These are phyloP conservation scores for Parnassius apollo DNA, from an alignment of 2,888 invertebrate genomes.

Conservation along the genomic window DNA sequence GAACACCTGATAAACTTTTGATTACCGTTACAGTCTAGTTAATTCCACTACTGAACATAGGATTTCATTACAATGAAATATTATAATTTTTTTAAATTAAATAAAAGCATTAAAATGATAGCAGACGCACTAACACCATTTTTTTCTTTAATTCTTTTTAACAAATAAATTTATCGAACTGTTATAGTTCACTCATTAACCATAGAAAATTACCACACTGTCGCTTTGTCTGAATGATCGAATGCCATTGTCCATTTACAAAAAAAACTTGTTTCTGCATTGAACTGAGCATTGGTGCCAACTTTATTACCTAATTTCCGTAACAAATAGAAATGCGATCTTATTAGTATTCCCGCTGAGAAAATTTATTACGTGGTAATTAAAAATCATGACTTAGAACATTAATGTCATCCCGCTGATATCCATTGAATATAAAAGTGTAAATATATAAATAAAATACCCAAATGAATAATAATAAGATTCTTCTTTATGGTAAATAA, in stretches of 20 bases:
- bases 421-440: slow-evolving; percentile 24
- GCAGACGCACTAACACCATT: no score
- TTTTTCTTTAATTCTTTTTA: no score
- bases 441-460: slow-evolving; percentile 26
- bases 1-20: no score
- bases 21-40: no score
- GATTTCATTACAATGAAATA: no score
- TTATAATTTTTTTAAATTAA: no score
- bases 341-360: slow-evolving; percentile 23
- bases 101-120: no score
- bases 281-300: slow-evolving; percentile 18
- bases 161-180: no score
- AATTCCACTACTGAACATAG: no score
- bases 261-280: slow-evolving; percentile 27
- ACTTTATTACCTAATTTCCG: slow-evolving; percentile 29
- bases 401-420: slow-evolving; percentile 28
- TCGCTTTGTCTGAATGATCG: slow-evolving; percentile 20
- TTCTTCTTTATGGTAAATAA: slow-evolving; percentile 22
- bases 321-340: slow-evolving; percentile 27
- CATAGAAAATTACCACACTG: no score
- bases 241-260: slow-evolving; percentile 24
- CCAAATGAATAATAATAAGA: slow-evolving; percentile 22
- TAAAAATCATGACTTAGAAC: slow-evolving; percentile 28
- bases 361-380: slow-evolving; percentile 27
- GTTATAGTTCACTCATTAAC: no score